These are phyloP conservation scores for Chirona hameri DNA, from an alignment of 2,888 invertebrate genomes.

Conservation along the genomic window DNA sequence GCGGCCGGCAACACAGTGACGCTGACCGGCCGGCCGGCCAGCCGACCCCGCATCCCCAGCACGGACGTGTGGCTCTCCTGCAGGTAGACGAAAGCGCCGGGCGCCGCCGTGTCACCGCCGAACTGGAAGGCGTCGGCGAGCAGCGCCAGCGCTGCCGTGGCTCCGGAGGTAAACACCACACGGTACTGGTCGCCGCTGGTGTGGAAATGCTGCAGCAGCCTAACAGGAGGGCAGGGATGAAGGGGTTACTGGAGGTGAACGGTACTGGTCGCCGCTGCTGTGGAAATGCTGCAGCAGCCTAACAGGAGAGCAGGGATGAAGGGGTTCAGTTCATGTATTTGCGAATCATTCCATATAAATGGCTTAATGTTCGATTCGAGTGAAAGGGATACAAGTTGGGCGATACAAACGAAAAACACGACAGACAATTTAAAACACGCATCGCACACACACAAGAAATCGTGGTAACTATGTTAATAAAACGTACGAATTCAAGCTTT, in stretches of 20 bases:
- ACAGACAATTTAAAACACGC: too few relatives aligned
- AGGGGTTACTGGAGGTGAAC: slow-evolving; percentile 73
- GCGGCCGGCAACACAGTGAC: slow-evolving; percentile 35
- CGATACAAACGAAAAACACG: too few relatives aligned
- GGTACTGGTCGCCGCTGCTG: slow-evolving; percentile 72
- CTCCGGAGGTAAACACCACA: slow-evolving; percentile 89
- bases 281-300: slow-evolving; percentile 82
- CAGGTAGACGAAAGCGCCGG: slow-evolving; percentile 70
- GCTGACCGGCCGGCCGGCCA: slow-evolving; percentile 43
- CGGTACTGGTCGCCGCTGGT: slow-evolving; percentile 74
- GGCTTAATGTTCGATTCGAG: too few relatives aligned
- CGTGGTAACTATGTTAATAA: too few relatives aligned
- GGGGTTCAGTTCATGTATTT: too few relatives aligned
- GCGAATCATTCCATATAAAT: too few relatives aligned
- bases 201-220: slow-evolving; percentile 79
- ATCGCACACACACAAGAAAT: too few relatives aligned
- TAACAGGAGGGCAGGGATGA: slow-evolving; percentile 44
- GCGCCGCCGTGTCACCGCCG: slow-evolving; percentile 1
- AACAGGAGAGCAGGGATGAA: slow-evolving; percentile 26
- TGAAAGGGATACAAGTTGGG: too few relatives aligned
- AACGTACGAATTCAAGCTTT: too few relatives aligned
- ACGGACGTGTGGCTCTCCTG: slow-evolving; percentile 95
- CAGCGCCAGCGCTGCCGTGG: slow-evolving; percentile 80
- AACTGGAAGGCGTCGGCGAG: slow-evolving; percentile 72
- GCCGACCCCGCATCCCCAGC: slow-evolving; percentile 80